Base-by-base conservation (phyloP, 2,888 invertebrate species). In the Ormia ochracea region DNA sequence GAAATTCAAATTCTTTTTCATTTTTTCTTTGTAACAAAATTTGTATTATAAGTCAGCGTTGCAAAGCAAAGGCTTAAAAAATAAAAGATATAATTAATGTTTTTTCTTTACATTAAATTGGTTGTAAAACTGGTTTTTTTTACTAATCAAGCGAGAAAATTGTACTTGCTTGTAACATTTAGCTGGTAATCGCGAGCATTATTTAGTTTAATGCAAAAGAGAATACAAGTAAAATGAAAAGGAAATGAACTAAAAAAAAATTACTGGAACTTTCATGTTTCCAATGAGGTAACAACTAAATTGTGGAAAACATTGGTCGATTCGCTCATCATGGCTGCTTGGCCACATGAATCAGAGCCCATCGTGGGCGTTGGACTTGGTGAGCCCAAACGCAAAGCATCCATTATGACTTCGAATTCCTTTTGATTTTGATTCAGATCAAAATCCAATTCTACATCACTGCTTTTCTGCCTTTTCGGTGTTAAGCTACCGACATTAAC, bases 251-350 rank as follows among this genome's bases (percentile, higher is more conserved):
- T n/a, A 28, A 31, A 0, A 38, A n/a, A 66, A 14, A 43, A 43
- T 84, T 87, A 88, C 85, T 89, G 88, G 83, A 88, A 89, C 85
- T 85, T 89, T 90, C 88, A 90, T 88, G 90, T 90, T 83, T 90
- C 90, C 82, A 90, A 82, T 41, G 90, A 90, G 52, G 90, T 89
- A 5, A 90, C 89, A 19, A 90, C 89, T 82, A 90, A 84, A 85
- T 89, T 90, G 80, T 90, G 89, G 78, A 90, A 90, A 54, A 89
- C 88, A 76, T 86, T 87, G 3, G 88, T 87, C 79, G 89, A 87
- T 78, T 93, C 93, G 84, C 91, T 92, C 90, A 93, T 91, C 84
- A 93, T 93, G 54, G 93, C 92, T 83, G 93, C 93, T 81, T 89
- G 89, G 28, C 93, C 93, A 85, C 93, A 93, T 72, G 91, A 91